Evolutionary conservation across 2,797 vertebrate species (phyloP), one percentile per base, ranked within the genome.

Genomic region (Argentina silus): DNA sequence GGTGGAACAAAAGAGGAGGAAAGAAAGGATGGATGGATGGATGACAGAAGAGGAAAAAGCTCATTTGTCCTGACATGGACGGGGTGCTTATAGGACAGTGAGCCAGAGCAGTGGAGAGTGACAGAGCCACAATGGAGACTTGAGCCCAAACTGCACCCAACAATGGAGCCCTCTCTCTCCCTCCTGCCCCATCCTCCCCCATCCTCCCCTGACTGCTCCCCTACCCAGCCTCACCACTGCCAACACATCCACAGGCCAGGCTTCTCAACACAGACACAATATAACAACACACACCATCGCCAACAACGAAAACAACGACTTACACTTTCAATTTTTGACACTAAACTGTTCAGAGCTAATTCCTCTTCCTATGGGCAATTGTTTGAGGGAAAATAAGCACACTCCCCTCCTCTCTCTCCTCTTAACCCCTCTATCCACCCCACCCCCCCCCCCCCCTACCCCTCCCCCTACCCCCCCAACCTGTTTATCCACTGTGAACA

Each of bases 401-500:
- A 82, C 67, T 77, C 81, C 62, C 83, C 79, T 80, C 78, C 78
- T 63, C 86, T 73, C 69, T 74, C 84, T 81, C 78, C 76, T 73
- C 78, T 76, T 71, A 72, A 74, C 78, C 70, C 83, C 82, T 36
- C 59, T 70, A 45, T 51, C 43, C 75, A 64, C 81, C 79, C 72
- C 66, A 78, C 74, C 76, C 61, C 56, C 78, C 75, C 67, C 81
- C 79, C 72, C 66, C 81, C 74, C 76, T 61, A 61, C 78, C 74
- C 74, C 85, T 75, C 81, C 66, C 44, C 90, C 83, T 85, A 92
- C 76, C 81, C 66, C 44, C 90, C 83, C 85, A 92, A 94, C 93
- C 93, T 90, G 93, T 94, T 93, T 91, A 91, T 93, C 93, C 93
- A 92, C 88, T 90, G 88, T 88, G 89, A 85, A 88, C 82, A 86